Evolutionary conservation across 2,888 invertebrate species (phyloP), one percentile per base, ranked within the genome.

Genomic region (Alviniconcha strummeri): DNA sequence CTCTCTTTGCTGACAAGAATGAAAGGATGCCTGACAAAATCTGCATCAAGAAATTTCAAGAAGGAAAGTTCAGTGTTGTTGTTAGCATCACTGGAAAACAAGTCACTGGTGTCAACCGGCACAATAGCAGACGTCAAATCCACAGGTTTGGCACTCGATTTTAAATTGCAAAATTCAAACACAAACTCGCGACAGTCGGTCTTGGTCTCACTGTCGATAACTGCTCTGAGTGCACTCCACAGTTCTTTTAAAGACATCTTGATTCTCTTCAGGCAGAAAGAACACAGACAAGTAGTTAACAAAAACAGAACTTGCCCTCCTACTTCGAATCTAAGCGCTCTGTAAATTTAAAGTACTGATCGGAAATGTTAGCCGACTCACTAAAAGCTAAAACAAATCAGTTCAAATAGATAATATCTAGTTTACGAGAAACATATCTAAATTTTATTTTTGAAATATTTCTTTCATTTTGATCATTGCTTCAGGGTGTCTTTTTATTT

Each of bases 11-110:
- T 76, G 64, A 76, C 77, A 5, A 82, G 52, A 19, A 82, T 17
- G n/a, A 82, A 76, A 13, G 82, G 82, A 52, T 82, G n/a, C 11
- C 56, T 69, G 9, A 64, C 76, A 69, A 82, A 82, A 77, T 82
- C 82, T 36, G 36, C 1, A 11, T 77, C 67, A 9, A 82, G 82
- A 36, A 77, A 82, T 17, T 17, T 76, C 11, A 52, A 9, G 52
- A 82, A 76, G 7, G 60, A 52, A 17, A 75, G 69, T 69, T 82
- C 82, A n/a, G 11, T 79, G 13, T 74, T 52, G n/a, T 64, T 79
- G 11, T 64, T 79, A 52, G 64, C 52, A 79, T 79, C 36, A 56
- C 17, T 55, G 9, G 77, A 17, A 19, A 71, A 6, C 74, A 74
- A 52, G 52, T 19, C 52, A 52, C 11, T 69, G 67, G 80, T 9